Conservation (phyloP, 2,113 vertebrate species). For the Mormyrus lacerda region DNA sequence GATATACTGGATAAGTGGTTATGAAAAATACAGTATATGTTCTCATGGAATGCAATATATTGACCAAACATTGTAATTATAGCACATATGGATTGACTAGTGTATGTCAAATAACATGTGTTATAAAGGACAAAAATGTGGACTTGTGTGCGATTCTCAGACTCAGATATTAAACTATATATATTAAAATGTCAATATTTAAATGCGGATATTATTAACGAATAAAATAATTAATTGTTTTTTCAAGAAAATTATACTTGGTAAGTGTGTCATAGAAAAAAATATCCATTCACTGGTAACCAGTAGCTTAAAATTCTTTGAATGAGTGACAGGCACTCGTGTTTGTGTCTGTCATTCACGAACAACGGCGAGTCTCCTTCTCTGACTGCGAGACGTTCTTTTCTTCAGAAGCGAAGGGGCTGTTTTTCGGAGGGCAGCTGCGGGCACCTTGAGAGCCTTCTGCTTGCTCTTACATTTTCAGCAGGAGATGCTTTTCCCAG, state of each 20-base stretch:
- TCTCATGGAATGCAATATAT: not conserved
- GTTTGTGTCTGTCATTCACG: not conserved
- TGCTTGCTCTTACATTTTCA: conserved; percentile 46
- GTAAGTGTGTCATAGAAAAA: not conserved
- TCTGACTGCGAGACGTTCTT: not conserved
- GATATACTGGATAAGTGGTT: not conserved
- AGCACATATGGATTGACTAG: not conserved
- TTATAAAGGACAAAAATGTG: not conserved
- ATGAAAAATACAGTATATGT: not conserved
- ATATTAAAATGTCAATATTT: not conserved
- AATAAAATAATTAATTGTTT: not conserved
- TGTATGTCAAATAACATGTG: not conserved
- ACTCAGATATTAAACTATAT: not conserved
- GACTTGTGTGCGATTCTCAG: not conserved
- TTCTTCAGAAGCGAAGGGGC: conserved; percentile 46
- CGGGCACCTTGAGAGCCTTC: conserved; percentile 45
- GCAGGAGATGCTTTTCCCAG: conserved; percentile 50
- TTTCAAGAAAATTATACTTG: not conserved
- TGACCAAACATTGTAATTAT: not conserved
- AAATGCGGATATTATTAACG: not conserved
- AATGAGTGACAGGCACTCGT: not conserved
- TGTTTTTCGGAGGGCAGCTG: conserved; percentile 42
- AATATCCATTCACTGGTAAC: not conserved
- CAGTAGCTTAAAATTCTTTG: not conserved
- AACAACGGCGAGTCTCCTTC: no score